These are phyloP conservation scores for Ctenomys sociabilis DNA, from an alignment of 2,113 vertebrate genomes.

Conservation along the genomic window DNA sequence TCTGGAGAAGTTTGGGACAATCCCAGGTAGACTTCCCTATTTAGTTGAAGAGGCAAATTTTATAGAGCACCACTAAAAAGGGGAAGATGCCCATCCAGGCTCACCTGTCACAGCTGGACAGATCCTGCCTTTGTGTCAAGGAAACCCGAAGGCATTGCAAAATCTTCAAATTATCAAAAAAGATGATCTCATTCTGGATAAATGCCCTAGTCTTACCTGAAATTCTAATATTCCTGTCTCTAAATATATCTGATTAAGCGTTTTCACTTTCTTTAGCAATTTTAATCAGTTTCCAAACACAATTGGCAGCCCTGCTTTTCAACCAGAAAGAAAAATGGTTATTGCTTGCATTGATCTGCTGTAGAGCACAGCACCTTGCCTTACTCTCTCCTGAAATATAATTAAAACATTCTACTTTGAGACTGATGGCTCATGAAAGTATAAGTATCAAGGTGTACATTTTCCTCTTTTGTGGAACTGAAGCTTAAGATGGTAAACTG, in stretches of 20 bases:
- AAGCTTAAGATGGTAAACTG: conserved; percentile 76
- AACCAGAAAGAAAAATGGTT: conserved; percentile 83
- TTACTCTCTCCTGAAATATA: conserved; percentile 77
- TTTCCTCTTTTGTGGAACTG: conserved; percentile 78
- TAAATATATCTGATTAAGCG: conserved; percentile 76
- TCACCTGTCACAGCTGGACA: not conserved
- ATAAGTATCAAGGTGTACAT: conserved; percentile 76
- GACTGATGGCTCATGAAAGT: conserved; percentile 77
- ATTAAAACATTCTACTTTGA: conserved; percentile 84
- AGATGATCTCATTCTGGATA: conserved; percentile 26
- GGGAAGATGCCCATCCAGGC: not conserved
- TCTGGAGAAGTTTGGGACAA: conserved; percentile 58
- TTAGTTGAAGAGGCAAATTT: conserved; percentile 44
- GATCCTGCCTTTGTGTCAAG: not conserved
- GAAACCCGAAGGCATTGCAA: conserved; percentile 36
- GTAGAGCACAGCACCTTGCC: conserved; percentile 77
- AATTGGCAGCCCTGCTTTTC: conserved; percentile 80
- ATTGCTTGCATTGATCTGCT: conserved; percentile 82
- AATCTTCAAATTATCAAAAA: conserved; percentile 43
- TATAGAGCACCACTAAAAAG: not conserved
- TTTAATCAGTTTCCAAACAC: conserved; percentile 83
- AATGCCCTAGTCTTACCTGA: conserved; percentile 54
- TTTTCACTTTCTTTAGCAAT: conserved; percentile 72
- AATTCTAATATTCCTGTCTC: conserved; percentile 69
- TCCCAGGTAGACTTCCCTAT: conserved; percentile 27